A percentile compares a stretch with the other conserved stretches of the same genome.
Evolutionary conservation across 2,888 invertebrate species (phyloP).

Genomic region (Spilarctia lutea): DNA sequence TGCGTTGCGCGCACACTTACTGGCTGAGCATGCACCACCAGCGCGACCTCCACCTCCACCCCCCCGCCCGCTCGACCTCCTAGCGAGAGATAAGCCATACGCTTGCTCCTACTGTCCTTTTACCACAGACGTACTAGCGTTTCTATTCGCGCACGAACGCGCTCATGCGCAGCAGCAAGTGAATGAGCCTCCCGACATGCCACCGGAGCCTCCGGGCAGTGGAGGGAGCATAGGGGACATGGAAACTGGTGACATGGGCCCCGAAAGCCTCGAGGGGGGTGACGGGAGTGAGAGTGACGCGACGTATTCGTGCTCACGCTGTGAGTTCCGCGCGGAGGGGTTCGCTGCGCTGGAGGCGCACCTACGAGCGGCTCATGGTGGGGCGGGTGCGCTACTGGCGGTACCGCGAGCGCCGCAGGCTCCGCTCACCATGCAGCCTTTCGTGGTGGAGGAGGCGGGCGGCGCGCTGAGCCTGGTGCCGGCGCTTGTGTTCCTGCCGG

Average conservation of each 20-base stretch:
- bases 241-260: constrained; percentile 46
- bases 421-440: constrained; percentile 96
- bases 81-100: constrained; percentile 90
- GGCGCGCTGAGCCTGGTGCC: constrained; percentile 92
- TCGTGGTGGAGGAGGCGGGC: constrained; percentile 90
- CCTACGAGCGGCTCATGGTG: constrained; percentile 81
- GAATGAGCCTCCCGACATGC: constrained; percentile 57
- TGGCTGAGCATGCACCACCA: constrained; percentile 93
- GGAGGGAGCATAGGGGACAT: constrained; percentile 45
- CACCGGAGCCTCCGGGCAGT: constrained; percentile 49
- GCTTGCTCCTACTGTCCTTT: constrained; percentile 96
- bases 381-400: constrained; percentile 83
- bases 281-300: constrained; percentile 67
- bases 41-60: constrained; percentile 76
- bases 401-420: constrained; percentile 89
- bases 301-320: constrained; percentile 81
- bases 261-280: constrained; percentile 59
- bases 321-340: constrained; percentile 81
- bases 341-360: constrained; percentile 83
- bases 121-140: constrained; percentile 95
- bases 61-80: constrained; percentile 86
- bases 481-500: constrained; percentile 97
- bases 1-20: constrained; percentile 94
- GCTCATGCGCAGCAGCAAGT: constrained; percentile 88
- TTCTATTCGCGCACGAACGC: constrained; percentile 96